Conservation (phyloP, 2,888 invertebrate genomes). For the Maniola hyperantus region DNA sequence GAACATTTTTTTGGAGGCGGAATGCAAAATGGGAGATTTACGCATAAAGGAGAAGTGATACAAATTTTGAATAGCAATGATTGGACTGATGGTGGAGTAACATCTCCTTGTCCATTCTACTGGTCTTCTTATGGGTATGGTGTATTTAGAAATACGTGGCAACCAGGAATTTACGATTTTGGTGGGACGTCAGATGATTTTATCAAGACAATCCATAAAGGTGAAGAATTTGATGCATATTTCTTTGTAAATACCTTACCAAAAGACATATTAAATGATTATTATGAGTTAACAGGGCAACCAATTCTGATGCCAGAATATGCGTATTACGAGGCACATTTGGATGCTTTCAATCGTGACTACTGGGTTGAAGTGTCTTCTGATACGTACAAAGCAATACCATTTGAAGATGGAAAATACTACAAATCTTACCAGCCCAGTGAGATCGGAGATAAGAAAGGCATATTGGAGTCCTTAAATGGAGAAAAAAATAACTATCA, state of each 20-base stretch:
- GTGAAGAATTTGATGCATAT: conserved; percentile 65
- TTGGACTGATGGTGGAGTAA: conserved; percentile 69
- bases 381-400: conserved; percentile 55
- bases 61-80: conserved; percentile 65
- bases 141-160: conserved; percentile 72
- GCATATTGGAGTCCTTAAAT: conserved; percentile 72
- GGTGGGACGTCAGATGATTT: conserved; percentile 48
- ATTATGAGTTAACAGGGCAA: conserved; percentile 69
- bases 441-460: conserved; percentile 58
- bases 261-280: conserved; percentile 64
- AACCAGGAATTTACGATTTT: conserved; percentile 68
- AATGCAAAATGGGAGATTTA: conserved; percentile 75
- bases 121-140: conserved; percentile 74
- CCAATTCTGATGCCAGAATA: conserved; percentile 72
- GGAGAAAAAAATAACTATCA: conserved; percentile 74
- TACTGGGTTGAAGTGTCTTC: conserved; percentile 68
- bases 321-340: conserved; percentile 72
- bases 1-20: conserved; percentile 75
- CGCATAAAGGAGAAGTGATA: conserved; percentile 68
- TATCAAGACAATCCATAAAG: conserved; percentile 55
- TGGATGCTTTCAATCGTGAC: conserved; percentile 74
- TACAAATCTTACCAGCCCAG: conserved; percentile 68
- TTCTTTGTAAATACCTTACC: conserved; percentile 63
- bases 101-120: conserved; percentile 73
- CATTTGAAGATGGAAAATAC: conserved; percentile 71